phyloP scores from a whole-genome alignment of 1,140 invertebrate species.

The Zaprionus camerounensis region DNA sequence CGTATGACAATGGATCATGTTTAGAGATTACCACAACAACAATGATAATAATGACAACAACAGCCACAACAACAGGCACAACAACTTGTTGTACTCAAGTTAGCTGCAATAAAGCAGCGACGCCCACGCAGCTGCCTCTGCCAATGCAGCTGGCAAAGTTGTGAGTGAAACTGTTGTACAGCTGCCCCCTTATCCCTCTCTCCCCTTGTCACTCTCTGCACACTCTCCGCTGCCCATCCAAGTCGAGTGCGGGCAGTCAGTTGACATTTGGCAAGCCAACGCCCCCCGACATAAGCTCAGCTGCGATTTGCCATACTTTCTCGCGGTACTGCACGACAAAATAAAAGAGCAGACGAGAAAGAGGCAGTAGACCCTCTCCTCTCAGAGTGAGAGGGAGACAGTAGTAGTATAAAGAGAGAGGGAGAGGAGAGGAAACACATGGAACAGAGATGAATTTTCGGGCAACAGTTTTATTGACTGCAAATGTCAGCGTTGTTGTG shows the following conservation, averaged over 20 bases:
- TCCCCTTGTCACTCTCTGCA: background rate
- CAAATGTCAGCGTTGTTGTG: slow-evolving; percentile 47
- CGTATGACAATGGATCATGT: background rate
- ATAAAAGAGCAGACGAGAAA: background rate
- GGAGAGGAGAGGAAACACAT: background rate
- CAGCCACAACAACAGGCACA: background rate
- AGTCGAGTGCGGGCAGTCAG: background rate
- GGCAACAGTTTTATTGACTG: slow-evolving; percentile 41
- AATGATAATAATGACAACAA: background rate
- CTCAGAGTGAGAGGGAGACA: too few relatives aligned
- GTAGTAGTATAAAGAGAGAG: background rate
- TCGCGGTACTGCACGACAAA: background rate
- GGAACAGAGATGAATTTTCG: background rate
- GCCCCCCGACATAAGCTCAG: background rate
- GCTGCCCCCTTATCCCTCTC: background rate
- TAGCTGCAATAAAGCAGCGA: background rate
- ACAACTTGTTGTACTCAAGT: background rate
- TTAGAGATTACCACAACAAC: background rate
- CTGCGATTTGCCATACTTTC: slow-evolving; percentile 6
- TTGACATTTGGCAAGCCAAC: slow-evolving; percentile 10
- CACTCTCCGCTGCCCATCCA: background rate
- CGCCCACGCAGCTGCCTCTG: background rate
- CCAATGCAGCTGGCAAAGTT: background rate
- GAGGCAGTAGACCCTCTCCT: background rate
- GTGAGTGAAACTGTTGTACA: background rate